phyloP scores from a whole-genome alignment of 2,888 invertebrate genomes.

The Oscheius onirici region DNA sequence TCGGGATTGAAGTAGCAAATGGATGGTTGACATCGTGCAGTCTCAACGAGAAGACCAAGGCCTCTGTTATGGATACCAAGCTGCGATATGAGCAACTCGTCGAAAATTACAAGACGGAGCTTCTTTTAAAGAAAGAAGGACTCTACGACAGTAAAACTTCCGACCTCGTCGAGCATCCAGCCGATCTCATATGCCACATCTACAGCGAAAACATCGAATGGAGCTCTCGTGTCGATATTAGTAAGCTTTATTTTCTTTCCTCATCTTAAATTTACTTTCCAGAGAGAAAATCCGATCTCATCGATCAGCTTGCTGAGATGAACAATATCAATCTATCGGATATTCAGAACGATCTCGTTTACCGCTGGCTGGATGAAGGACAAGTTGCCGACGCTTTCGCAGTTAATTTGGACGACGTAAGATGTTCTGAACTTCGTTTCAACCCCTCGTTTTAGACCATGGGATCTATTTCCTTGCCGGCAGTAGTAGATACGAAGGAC shows the following conservation, averaged over 20 bases:
- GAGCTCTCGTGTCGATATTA: constrained; percentile 45
- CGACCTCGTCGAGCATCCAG: constrained; percentile 42
- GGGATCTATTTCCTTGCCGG: constrained; percentile 9
- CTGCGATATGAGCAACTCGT: constrained; percentile 41
- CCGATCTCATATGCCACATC: constrained; percentile 48
- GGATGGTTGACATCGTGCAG: constrained; percentile 26
- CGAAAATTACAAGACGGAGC: constrained; percentile 46
- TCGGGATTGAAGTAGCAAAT: constrained; percentile 43
- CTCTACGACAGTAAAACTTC: constrained; percentile 43
- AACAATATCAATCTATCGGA: neutral
- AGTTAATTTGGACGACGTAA: constrained; percentile 32
- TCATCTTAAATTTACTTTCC: neutral
- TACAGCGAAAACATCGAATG: constrained; percentile 54
- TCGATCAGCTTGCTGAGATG: constrained; percentile 14
- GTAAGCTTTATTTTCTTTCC: constrained; percentile 15
- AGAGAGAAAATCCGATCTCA: constrained; percentile 17
- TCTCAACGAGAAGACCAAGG: constrained; percentile 24
- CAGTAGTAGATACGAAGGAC: neutral
- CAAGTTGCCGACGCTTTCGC: constrained; percentile 9
- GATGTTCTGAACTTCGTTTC: neutral
- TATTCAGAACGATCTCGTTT: constrained; percentile 22
- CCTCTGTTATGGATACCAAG: constrained; percentile 38
- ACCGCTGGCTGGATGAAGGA: constrained; percentile 18
- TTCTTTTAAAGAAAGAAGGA: constrained; percentile 47
- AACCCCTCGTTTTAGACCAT: constrained; percentile 20